These are phyloP conservation scores for Astur gentilis DNA, from an alignment of 2,113 vertebrate genomes.

Conservation along the genomic window DNA sequence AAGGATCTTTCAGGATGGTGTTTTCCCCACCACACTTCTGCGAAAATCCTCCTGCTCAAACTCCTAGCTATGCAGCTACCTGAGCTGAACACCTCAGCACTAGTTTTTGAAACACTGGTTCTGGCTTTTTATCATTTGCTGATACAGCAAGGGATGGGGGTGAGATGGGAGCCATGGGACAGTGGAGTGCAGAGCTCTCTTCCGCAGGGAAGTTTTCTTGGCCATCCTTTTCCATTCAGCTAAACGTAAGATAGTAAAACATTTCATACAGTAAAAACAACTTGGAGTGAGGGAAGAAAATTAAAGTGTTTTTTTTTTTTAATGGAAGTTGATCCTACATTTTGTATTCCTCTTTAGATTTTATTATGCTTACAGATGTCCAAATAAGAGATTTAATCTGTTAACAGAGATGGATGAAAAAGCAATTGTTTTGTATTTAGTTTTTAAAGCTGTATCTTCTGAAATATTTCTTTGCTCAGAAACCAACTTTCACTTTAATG, in stretches of 20 bases:
- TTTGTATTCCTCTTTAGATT: neutral
- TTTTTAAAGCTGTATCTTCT: neutral
- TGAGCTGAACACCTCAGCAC: neutral
- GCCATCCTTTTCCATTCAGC: neutral
- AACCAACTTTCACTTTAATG: neutral
- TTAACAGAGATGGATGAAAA: neutral
- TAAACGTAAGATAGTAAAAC: neutral
- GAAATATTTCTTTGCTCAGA: neutral
- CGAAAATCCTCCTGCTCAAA: neutral
- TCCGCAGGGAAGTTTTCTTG: neutral
- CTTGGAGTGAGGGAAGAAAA: neutral
- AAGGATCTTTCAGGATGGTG: neutral
- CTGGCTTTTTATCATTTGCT: neutral
- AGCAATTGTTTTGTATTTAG: neutral
- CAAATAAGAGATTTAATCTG: neutral
- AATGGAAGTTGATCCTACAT: neutral
- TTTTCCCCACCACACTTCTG: neutral
- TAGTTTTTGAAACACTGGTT: neutral
- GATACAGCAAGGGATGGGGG: neutral
- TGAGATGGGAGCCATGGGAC: neutral
- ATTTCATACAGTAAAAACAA: neutral
- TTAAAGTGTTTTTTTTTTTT: neutral
- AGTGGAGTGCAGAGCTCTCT: neutral
- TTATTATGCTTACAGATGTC: neutral
- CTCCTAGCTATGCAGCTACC: neutral